These are phyloP conservation scores for Nothoprocta perdicaria DNA, from an alignment of 2,113 vertebrate species.

Conservation along the genomic window DNA sequence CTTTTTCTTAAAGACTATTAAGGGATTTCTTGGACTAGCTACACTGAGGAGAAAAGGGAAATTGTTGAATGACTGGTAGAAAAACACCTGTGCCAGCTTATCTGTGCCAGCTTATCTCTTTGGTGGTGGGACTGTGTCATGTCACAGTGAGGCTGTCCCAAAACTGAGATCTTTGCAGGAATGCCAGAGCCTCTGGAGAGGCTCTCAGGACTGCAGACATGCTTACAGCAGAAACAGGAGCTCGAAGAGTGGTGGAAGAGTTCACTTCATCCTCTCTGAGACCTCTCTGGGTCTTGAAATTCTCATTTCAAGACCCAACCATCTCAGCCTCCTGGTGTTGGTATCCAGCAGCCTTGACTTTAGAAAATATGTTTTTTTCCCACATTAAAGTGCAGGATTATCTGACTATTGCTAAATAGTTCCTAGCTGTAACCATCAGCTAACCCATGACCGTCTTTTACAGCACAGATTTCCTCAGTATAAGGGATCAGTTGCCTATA, in stretches of 20 bases:
- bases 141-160: neutral
- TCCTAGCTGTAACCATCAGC: neutral
- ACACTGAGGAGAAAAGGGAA: neutral
- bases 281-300: no score
- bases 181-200: neutral
- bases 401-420: neutral
- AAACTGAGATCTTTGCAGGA: neutral
- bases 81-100: neutral
- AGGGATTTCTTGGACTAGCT: neutral
- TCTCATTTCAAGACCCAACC: neutral
- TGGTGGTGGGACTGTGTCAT: neutral
- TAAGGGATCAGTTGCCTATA: no score
- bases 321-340: neutral
- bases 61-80: neutral
- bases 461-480: neutral
- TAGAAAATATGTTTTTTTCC: neutral
- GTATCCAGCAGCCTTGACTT: neutral
- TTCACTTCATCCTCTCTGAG: neutral
- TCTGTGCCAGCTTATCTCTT: neutral
- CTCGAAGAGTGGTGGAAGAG: neutral
- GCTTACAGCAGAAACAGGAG: neutral
- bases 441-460: neutral
- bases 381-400: neutral
- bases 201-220: neutral
- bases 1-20: no score